Conservation (phyloP, 1,140 invertebrate species). For the Brachionus manjavacas region DNA sequence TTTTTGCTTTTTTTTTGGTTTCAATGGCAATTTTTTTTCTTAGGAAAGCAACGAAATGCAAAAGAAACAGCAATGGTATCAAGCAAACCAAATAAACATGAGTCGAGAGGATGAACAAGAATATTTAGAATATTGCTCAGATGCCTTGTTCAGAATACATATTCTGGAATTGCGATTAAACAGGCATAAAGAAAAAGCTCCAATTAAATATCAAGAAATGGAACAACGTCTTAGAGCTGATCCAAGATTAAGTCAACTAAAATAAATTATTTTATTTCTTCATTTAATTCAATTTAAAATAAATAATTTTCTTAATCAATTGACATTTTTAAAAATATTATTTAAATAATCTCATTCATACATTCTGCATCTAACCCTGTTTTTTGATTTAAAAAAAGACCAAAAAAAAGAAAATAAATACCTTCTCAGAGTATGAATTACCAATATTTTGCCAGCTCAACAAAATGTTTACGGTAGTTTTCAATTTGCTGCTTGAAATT, state of each 20-base stretch:
- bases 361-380: too few species aligned
- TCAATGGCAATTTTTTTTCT: not conserved
- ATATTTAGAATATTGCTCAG: conserved; percentile 57
- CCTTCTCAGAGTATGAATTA: too few species aligned
- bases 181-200: conserved; percentile 58
- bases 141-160: conserved; percentile 58
- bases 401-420: too few species aligned
- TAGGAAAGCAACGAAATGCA: conserved; percentile 56
- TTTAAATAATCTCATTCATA: too few species aligned
- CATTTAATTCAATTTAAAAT: not conserved
- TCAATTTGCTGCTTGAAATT: too few species aligned
- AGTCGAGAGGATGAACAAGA: conserved; percentile 57
- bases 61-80: conserved; percentile 58
- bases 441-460: too few species aligned
- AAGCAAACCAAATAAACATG: conserved; percentile 58
- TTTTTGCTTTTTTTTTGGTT: not conserved
- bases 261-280: not conserved
- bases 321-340: not conserved
- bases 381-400: too few species aligned
- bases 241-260: conserved; percentile 46
- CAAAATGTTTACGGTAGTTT: too few species aligned
- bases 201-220: conserved; percentile 55
- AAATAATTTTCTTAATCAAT: not conserved
- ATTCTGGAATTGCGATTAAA: conserved; percentile 52
- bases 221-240: conserved; percentile 54